Percentiles rank a stretch among this genome's conserved stretches.
Evolutionary conservation across 2,797 vertebrate genomes (phyloP).

Genomic region (Aphelocoma californica): DNA sequence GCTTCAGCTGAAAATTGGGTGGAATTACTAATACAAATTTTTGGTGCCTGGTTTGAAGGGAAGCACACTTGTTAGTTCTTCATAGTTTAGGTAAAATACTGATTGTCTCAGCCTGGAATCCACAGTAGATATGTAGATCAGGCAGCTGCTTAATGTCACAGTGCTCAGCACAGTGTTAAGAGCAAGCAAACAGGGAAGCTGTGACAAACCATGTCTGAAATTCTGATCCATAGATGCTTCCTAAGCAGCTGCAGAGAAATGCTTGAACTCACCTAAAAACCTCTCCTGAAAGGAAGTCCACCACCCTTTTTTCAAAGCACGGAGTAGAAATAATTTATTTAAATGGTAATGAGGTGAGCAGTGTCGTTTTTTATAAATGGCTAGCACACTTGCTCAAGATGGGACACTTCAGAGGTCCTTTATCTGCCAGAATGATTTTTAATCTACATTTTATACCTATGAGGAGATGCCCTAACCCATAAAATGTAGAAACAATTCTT

Average conservation of each 20-base stretch:
- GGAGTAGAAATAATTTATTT: neutral
- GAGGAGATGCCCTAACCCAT: slow-evolving; percentile 1
- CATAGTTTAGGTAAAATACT: neutral
- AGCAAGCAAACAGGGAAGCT: neutral
- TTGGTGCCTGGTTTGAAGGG: neutral
- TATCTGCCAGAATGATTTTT: slow-evolving; percentile 20
- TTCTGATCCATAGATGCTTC: neutral
- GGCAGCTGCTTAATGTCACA: neutral
- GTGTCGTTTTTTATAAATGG: neutral
- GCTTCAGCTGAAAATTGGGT: neutral
- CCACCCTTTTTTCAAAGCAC: neutral
- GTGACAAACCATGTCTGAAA: neutral
- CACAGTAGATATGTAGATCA: neutral
- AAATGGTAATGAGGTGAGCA: neutral
- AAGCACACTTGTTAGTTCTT: neutral
- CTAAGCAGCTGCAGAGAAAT: neutral
- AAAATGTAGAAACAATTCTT: slow-evolving; percentile 45
- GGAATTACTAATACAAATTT: neutral
- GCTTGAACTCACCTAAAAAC: neutral
- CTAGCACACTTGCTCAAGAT: neutral
- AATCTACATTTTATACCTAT: slow-evolving; percentile 34
- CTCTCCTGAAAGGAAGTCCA: neutral
- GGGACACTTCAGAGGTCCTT: neutral
- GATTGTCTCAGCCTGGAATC: neutral
- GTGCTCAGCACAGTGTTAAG: neutral